Evolutionary conservation across 2,797 vertebrate genomes (phyloP).

Genomic region (Euphonia xanthogaster): DNA sequence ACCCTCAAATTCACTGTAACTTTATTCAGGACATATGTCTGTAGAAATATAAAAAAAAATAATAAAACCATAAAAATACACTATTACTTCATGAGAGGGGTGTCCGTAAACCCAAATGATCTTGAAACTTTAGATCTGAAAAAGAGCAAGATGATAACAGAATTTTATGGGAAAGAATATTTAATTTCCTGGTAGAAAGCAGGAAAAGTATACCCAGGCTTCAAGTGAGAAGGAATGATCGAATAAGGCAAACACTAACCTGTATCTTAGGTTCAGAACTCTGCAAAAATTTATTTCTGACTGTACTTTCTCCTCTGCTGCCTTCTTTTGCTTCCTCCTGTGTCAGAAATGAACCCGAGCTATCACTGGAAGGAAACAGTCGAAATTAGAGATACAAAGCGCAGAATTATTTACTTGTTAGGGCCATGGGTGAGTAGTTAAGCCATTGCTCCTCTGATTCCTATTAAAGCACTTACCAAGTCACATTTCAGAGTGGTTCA

Average conservation of each 20-base stretch:
- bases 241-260: not conserved
- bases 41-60: not conserved
- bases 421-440: not conserved
- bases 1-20: not conserved
- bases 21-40: not conserved
- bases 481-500: not conserved
- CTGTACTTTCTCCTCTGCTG: not conserved
- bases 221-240: not conserved
- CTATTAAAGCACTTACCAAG: not conserved
- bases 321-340: not conserved
- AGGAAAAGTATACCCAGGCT: not conserved
- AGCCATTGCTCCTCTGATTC: not conserved
- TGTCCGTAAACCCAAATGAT: not conserved
- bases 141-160: not conserved
- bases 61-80: not conserved
- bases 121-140: not conserved
- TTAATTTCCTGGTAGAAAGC: not conserved
- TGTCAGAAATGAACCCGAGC: not conserved
- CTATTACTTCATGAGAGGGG: fast-evolving
- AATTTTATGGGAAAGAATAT: not conserved
- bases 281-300: not conserved
- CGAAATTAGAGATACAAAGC: not conserved
- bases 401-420: not conserved
- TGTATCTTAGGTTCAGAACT: not conserved
- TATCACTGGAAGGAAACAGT: not conserved